Base-by-base conservation (phyloP, 1,140 invertebrate species). In the Hormaphis cornu region DNA sequence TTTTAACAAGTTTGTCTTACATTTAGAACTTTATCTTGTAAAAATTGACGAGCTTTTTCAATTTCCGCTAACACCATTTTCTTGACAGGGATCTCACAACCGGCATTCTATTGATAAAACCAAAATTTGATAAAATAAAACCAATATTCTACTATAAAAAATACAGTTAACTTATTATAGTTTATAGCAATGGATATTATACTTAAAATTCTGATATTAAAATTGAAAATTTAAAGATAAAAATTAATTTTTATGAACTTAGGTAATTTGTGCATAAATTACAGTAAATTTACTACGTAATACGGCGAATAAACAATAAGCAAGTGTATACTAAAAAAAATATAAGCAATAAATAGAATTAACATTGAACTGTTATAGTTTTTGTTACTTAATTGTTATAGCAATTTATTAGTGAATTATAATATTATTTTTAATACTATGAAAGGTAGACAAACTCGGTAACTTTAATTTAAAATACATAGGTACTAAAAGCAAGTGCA, bases 21-120 rank as follows among this genome's bases (percentile, higher is more conserved):
- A 48, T 22, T 66, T 48, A 48, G 42, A 50, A 66, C 44, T 66
- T 66, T 66, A 7, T 66, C 61, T 2, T 48, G 61, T 1, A 66
- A 48, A 66, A 35, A n/a, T 66, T 66, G 61, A 66, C 61, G 61
- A 48, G 28, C 61, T 20, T 66, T 66, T 50, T 50, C 44, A 50
- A 66, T 66, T 24, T 66, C 61, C 20, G 30, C 61, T 66, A 66
- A 50, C 44, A 66, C 26, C 61, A 50, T 44, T 35, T 24, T 66
- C 61, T 66, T 66, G 24, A 28, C 30, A 20, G 44, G 61, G 44
- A 6, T 28, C 42, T 35, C 26, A 50, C 14, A 50, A 58, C 54
- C 8, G 44, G 28, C 18, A 24, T 50, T 50, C 61, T 66, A 66
- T 46, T 22, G n/a, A n/a, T n/a, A n/a, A n/a, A n/a, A n/a, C n/a